These are phyloP conservation scores for Oceanites oceanicus DNA, from an alignment of 2,113 vertebrate genomes.

Conservation along the genomic window DNA sequence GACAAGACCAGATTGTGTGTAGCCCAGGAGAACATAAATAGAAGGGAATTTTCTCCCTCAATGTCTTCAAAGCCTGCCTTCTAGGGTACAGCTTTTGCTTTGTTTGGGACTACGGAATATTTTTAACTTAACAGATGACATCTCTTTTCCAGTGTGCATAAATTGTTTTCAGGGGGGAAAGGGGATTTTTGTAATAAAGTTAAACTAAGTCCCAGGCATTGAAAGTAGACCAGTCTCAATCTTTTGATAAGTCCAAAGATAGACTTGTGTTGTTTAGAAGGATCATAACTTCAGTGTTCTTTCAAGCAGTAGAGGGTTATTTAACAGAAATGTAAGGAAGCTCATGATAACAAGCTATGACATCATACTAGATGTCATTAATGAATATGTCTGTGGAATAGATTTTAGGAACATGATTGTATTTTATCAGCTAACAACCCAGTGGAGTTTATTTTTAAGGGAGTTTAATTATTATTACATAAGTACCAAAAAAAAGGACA, in stretches of 20 bases:
- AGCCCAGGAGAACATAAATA: background rate
- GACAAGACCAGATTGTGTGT: background rate
- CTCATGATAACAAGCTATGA: background rate
- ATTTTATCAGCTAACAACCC: background rate
- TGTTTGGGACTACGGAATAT: background rate
- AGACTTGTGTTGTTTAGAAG: background rate
- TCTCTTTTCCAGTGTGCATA: background rate
- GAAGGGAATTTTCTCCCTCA: background rate
- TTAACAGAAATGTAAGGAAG: background rate
- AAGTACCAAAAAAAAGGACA: accelerated
- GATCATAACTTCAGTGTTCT: background rate
- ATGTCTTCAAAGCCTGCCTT: background rate
- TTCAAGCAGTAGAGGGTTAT: background rate
- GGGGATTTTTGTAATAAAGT: background rate
- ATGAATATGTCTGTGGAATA: background rate
- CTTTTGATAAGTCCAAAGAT: background rate
- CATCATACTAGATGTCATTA: background rate
- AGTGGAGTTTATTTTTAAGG: background rate
- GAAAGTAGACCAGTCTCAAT: background rate
- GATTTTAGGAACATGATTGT: background rate
- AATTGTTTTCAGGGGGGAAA: background rate
- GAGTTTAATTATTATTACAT: background rate
- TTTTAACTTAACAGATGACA: background rate
- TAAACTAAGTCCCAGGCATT: background rate
- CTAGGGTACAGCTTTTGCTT: background rate